phyloP scores from a whole-genome alignment of 2,888 invertebrate species.

The Colostygia pectinataria region DNA sequence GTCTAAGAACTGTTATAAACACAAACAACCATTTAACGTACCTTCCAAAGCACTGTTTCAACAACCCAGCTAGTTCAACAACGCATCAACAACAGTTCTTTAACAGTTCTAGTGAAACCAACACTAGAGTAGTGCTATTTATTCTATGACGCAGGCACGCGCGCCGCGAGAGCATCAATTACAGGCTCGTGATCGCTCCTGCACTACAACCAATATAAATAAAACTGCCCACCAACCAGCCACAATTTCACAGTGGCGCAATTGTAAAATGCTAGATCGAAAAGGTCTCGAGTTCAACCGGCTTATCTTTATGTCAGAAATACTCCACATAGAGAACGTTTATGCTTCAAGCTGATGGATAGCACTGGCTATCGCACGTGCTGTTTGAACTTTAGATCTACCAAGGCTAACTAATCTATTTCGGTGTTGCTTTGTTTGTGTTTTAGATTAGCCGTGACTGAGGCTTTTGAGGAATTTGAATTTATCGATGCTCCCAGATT shows the following conservation, averaged over 20 bases:
- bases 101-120: slow-evolving; percentile 10
- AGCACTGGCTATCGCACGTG: slow-evolving; percentile 49
- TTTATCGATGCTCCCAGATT: slow-evolving; percentile 49
- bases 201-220: slow-evolving; percentile 78
- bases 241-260: slow-evolving; percentile 74
- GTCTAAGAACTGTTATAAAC: too few species aligned
- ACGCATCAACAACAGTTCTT: too few species aligned
- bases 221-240: slow-evolving; percentile 66
- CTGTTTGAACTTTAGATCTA: slow-evolving; percentile 49
- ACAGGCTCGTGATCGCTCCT: slow-evolving; percentile 79
- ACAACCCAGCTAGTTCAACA: too few species aligned
- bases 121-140: neutral
- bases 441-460: slow-evolving; percentile 25
- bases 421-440: slow-evolving; percentile 34
- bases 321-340: slow-evolving; percentile 56
- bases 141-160: slow-evolving; percentile 50
- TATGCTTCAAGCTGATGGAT: slow-evolving; percentile 44
- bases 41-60: too few species aligned
- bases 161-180: slow-evolving; percentile 76
- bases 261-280: slow-evolving; percentile 76
- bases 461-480: slow-evolving; percentile 36
- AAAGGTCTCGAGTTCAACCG: slow-evolving; percentile 75
- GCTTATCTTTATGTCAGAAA: slow-evolving; percentile 70
- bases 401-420: slow-evolving; percentile 42
- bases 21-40: too few species aligned